Percentiles rank a stretch among this genome's conserved stretches.
These are phyloP conservation scores for human DNA, from an alignment of 2,113 vertebrate species.

Conservation along the genomic window DNA sequence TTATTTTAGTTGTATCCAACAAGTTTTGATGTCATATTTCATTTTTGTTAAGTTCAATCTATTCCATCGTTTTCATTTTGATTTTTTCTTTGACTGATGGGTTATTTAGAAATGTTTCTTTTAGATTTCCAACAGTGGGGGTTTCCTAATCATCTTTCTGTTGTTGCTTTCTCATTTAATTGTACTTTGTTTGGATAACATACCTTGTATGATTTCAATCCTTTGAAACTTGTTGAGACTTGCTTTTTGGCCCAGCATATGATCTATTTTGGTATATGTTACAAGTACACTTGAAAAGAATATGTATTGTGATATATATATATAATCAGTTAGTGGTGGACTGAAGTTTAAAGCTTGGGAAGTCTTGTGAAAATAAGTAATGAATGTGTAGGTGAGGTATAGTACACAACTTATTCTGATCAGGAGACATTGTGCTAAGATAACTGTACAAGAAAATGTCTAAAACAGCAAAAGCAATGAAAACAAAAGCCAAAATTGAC, in stretches of 20 bases:
- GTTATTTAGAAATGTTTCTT: background rate
- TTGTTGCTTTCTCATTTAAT: background rate
- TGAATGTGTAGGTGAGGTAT: background rate
- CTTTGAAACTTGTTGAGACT: background rate
- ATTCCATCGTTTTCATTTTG: background rate
- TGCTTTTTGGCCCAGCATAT: background rate
- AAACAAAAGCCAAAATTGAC: no score
- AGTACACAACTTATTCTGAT: background rate
- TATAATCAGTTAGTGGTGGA: background rate
- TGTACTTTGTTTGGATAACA: background rate
- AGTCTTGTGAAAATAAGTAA: slow-evolving; percentile 7
- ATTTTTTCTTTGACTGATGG: background rate
- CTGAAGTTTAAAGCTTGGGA: background rate
- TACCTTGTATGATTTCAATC: background rate
- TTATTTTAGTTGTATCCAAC: background rate
- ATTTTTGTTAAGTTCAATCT: background rate
- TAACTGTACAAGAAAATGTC: background rate
- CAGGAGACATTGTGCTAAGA: background rate
- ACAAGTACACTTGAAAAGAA: background rate
- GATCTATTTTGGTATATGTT: background rate
- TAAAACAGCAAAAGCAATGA: no score
- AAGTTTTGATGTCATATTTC: background rate
- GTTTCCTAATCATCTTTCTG: background rate
- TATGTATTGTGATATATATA: background rate
- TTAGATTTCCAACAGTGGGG: background rate